These are phyloP conservation scores for Pseudonaja textilis DNA, from an alignment of 2,113 vertebrate species.

Conservation along the genomic window DNA sequence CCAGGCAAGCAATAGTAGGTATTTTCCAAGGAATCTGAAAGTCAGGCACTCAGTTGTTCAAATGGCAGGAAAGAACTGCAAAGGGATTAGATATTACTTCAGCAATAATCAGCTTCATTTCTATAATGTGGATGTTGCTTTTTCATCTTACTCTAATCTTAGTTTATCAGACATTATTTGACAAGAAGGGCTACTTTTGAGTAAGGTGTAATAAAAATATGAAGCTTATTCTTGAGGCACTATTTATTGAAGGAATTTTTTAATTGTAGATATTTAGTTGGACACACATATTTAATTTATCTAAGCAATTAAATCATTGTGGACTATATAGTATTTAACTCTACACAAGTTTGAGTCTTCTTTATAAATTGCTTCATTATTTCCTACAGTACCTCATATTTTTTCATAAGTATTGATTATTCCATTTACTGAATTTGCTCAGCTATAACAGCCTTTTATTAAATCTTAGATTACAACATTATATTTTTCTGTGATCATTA, in stretches of 20 bases:
- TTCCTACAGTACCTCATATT: conserved; percentile 1
- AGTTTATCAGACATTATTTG: neutral
- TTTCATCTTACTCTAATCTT: neutral
- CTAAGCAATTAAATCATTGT: neutral
- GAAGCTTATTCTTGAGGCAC: neutral
- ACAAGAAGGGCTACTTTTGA: neutral
- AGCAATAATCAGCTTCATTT: neutral
- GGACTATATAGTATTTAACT: neutral
- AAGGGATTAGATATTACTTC: neutral
- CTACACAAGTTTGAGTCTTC: neutral
- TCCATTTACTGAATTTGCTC: conserved; percentile 1
- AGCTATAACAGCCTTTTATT: neutral
- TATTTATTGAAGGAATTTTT: neutral
- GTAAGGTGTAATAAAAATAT: neutral
- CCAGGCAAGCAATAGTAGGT: neutral
- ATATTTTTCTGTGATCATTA: neutral
- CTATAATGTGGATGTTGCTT: neutral
- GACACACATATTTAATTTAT: neutral
- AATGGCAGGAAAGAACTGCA: neutral
- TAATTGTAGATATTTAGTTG: neutral
- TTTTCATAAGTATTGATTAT: conserved; percentile 12
- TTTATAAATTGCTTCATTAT: conserved; percentile 23
- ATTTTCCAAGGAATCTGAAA: neutral
- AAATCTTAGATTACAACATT: neutral
- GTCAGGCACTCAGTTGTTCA: neutral